A percentile compares a stretch with the other conserved stretches of the same genome.
Evolutionary conservation across 1,140 invertebrate species (phyloP).

Genomic region (Caenorhabditis briggsae): DNA sequence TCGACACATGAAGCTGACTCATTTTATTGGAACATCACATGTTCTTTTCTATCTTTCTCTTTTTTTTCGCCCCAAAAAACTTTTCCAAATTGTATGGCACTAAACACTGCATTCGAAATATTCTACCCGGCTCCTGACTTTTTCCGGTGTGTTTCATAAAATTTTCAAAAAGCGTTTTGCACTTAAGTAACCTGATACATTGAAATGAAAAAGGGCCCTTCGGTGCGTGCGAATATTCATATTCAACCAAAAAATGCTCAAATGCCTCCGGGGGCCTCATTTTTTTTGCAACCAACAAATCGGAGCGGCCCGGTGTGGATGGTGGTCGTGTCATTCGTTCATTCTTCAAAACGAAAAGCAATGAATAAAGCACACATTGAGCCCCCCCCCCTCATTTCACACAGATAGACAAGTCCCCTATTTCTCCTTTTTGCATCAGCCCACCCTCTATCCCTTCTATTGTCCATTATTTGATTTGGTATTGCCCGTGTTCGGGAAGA

Average conservation of each 20-base stretch:
- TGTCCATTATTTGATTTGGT: conserved; percentile 56
- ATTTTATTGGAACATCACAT: background rate
- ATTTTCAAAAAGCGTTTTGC: background rate
- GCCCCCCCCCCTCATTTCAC: conserved; percentile 6
- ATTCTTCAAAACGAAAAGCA: conserved; percentile 35
- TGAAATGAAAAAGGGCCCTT: background rate
- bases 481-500: conserved; percentile 44
- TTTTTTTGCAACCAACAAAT: background rate
- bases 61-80: background rate
- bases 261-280: background rate
- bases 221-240: conserved; percentile 54
- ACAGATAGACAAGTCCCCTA: conserved; percentile 11
- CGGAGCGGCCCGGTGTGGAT: background rate
- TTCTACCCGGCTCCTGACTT: background rate
- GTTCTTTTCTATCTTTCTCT: too few species aligned
- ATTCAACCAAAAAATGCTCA: conserved; percentile 1
- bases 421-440: background rate
- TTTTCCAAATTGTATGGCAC: background rate
- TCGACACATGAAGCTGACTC: conserved; percentile 5
- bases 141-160: background rate
- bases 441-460: background rate
- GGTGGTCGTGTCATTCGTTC: conserved; percentile 27
- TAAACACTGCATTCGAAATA: background rate
- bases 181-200: conserved; percentile 13
- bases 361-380: conserved; percentile 52